Base-by-base conservation (phyloP, 1,140 invertebrate species). In the Calliopsis andreniformis region DNA sequence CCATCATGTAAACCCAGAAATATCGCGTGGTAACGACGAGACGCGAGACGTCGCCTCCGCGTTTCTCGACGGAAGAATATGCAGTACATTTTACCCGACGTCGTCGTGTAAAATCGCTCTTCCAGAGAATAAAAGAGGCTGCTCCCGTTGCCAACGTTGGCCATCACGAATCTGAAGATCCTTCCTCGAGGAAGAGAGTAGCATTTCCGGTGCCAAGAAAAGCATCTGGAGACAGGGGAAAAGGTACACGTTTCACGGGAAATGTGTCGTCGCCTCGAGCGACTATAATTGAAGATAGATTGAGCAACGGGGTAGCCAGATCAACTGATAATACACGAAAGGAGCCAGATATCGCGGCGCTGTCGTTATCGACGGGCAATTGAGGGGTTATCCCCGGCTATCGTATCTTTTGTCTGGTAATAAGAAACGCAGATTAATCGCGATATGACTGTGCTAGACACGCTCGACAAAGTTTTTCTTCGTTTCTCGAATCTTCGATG, bases 1-100 rank as follows among this genome's bases (percentile, higher is more conserved):
- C 49, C 28, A 20, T 28, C 23, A 0, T 16, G 4, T 53, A 23
- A 49, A 59, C 66, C 78, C 68, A 66, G 64, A 70, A 75, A 86
- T 59, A 70, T 18, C 49, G 71, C 58, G 67, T 61, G 45, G 45
- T 58, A 75, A 78, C 85, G 70, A 59, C 72, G 63, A n/a, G 68
- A 56, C 43, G 39, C 32, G 58, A 42, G 14, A 42, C 43, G 18
- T 47, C 14, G 10, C 43, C 10, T 47, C 43, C 43, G 43, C 10
- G 0, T 49, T n/a, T 23, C 1, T 47, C 45, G 18, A 12, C 5
- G 4, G 49, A 47, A 25, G 5, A 56, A 39, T 39, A 39, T 39
- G 35, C 35, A 10, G 35, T 5, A 39, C 35, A 8, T 43, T 16
- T 18, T 45, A 14, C 6, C 5, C 25, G 18, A 62, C 32, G n/a